These are phyloP conservation scores for Brachyptera putata DNA, from an alignment of 2,888 invertebrate genomes.

Conservation along the genomic window DNA sequence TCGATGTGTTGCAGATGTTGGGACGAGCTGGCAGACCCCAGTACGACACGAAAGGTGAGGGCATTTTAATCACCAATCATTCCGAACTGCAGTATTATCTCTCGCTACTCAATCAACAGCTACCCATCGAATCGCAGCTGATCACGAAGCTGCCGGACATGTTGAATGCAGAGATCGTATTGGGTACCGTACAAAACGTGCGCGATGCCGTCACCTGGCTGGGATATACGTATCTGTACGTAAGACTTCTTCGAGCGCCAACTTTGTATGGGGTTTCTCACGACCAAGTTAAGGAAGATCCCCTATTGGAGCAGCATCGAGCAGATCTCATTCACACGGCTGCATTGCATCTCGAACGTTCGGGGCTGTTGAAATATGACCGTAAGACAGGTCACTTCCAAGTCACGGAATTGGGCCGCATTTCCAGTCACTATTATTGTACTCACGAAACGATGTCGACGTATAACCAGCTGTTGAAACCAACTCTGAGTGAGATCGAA, in stretches of 20 bases:
- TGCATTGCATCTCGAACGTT: conserved; percentile 83
- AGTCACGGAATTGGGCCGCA: conserved; percentile 92
- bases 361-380: conserved; percentile 93
- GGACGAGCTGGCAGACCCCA: conserved; percentile 97
- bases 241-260: conserved; percentile 89
- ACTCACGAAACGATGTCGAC: conserved; percentile 95
- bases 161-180: conserved; percentile 95
- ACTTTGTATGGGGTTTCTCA: conserved; percentile 82
- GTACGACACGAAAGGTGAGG: conserved; percentile 95
- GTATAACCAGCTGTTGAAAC: conserved; percentile 93
- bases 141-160: conserved; percentile 91
- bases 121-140: conserved; percentile 97
- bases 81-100: conserved; percentile 97
- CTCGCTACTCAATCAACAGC: conserved; percentile 93
- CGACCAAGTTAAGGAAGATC: conserved; percentile 77
- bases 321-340: conserved; percentile 96
- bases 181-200: conserved; percentile 89
- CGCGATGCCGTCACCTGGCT: conserved; percentile 90
- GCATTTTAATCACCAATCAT: conserved; percentile 97
- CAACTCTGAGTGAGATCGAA: conserved; percentile 96
- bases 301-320: conserved; percentile 78
- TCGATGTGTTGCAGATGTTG: conserved; percentile 96
- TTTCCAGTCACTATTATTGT: conserved; percentile 98
- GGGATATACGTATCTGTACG: conserved; percentile 95
- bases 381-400: conserved; percentile 85